These are phyloP conservation scores for Oncorhynchus gorbuscha DNA, from an alignment of 2,113 vertebrate genomes.

Conservation along the genomic window DNA sequence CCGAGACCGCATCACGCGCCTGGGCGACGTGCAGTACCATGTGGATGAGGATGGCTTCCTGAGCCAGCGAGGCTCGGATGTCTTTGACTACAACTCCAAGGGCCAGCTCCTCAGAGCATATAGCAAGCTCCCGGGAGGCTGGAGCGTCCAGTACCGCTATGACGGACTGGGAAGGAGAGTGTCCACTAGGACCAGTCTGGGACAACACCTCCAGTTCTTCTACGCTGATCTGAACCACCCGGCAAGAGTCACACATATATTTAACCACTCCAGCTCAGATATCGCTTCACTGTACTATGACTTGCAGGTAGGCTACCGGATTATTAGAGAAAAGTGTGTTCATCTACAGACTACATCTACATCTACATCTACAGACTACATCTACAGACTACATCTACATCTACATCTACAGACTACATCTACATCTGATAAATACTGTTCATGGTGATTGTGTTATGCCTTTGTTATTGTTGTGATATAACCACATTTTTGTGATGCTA, in stretches of 20 bases:
- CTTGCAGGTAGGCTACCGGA: conserved; percentile 74
- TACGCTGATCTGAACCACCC: conserved; percentile 97
- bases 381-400: no score
- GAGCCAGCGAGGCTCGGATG: conserved; percentile 87
- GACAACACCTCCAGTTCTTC: conserved; percentile 96
- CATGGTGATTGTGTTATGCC: no score
- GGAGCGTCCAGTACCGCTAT: conserved; percentile 95
- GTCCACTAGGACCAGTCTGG: conserved; percentile 93
- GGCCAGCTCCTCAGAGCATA: conserved; percentile 92
- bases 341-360: no score
- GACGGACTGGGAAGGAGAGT: conserved; percentile 92
- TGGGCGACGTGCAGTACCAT: conserved; percentile 93
- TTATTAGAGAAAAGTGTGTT: no score
- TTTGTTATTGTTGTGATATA: no score
- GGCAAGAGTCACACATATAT: conserved; percentile 91
- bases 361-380: no score
- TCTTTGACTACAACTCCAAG: conserved; percentile 98
- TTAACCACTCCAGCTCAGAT: conserved; percentile 98
- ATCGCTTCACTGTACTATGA: conserved; percentile 97
- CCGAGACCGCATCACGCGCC: conserved; percentile 90
- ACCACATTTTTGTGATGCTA: no score
- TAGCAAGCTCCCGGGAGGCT: conserved; percentile 84
- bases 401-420: no score
- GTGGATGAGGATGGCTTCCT: conserved; percentile 94
- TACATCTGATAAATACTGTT: no score